Evolutionary conservation across 1,140 invertebrate genomes (phyloP), one percentile per base, ranked within the genome.

Genomic region (Armadillidium nasatum): DNA sequence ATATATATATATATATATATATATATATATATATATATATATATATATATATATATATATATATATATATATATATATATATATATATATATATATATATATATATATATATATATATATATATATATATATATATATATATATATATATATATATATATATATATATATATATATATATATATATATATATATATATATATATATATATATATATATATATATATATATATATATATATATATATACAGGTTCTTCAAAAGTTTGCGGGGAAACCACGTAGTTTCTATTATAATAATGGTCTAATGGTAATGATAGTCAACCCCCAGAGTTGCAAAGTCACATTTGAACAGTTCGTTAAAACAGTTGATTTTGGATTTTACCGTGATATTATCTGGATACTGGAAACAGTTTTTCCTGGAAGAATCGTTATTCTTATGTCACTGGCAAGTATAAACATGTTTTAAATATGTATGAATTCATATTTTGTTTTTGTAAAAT

Each of bases 151-250:
- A 21, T 60, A 21, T 60, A 21, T 60, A 60, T 21, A 60, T 60
- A 60, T 60, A 60, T 60, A n/a, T 60, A 60, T 60, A 60, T 60
- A 60, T 60, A 60, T 54, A 60, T 21, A 60, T 60, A 60, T 60
- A 60, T 60, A 60, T 60, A n/a, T 60, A n/a, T 60, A n/a, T n/a
- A n/a, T n/a, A n/a, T n/a, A 60, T 60, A 60, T 60, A 60, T 60
- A 60, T 60, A 60, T 60, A 60, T 60, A 60, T 60, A 60, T 60
- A 60, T 60, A 60, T 60, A 60, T 60, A 60, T 60, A 60, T 60
- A 60, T 60, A 60, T 60, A 60, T 60, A 60, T 60, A 60, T 60
- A 60, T 60, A 60, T 60, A 21, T 60, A 33, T 33, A 33, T 33
- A 33, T 33, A 33, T 33, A 33, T 33, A 3, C 33, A 33, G 33